Conservation (phyloP, 2,113 vertebrate species). For the Zosterops borbonicus region DNA sequence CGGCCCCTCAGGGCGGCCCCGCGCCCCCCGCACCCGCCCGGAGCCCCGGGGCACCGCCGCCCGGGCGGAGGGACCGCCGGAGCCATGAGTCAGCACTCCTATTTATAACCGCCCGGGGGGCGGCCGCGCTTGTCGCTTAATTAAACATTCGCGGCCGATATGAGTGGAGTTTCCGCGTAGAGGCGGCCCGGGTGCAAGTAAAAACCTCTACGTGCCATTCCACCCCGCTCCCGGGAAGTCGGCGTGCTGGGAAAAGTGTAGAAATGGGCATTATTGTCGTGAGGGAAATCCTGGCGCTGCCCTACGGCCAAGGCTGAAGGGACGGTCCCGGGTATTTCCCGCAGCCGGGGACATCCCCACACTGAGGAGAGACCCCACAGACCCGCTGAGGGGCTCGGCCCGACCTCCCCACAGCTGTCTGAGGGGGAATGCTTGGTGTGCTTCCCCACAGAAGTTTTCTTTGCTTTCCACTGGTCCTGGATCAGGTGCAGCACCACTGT, state of each 20-base stretch:
- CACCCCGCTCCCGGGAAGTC: rapidly evolving
- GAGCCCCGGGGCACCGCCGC: not conserved
- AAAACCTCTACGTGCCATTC: rapidly evolving
- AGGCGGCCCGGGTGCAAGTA: not conserved
- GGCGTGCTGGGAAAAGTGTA: no score
- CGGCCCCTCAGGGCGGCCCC: not conserved
- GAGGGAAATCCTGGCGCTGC: not conserved
- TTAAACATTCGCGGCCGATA: not conserved
- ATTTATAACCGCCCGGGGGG: not conserved
- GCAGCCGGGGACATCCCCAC: no score
- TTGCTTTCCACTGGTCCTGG: not conserved
- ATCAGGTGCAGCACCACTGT: not conserved
- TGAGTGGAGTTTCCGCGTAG: not conserved
- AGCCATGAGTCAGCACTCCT: slow-evolving; percentile 20
- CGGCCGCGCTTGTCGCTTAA: not conserved
- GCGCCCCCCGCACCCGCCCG: not conserved
- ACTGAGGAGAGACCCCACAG: not conserved
- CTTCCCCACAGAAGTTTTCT: not conserved
- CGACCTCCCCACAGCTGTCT: rapidly evolving
- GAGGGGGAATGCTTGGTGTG: not conserved
- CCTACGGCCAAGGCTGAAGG: not conserved
- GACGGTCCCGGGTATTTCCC: rapidly evolving
- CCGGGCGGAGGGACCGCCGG: not conserved
- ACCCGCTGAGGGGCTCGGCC: not conserved
- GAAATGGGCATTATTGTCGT: rapidly evolving